Evolutionary conservation across 35 echinoderm and acorn worm genomes (phyloP).

Genomic region (Strongylocentrotus purpuratus): DNA sequence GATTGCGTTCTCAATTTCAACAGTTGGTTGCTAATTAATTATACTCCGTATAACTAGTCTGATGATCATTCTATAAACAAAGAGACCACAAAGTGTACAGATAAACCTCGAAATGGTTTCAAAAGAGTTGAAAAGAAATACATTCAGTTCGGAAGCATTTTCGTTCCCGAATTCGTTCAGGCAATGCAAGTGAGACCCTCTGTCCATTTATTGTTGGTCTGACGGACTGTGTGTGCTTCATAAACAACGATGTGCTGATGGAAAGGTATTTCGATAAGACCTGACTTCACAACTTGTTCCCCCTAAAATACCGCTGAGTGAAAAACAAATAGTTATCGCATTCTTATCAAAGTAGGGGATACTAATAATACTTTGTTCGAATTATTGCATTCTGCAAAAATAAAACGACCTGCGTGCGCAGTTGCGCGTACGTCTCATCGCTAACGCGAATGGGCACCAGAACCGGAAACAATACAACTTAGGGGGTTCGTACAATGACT

Average conservation of each 20-base stretch:
- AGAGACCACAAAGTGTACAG: background rate
- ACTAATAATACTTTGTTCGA: constrained; percentile 32
- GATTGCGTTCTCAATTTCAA: no score
- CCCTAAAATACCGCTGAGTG: constrained; percentile 15
- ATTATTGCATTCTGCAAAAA: constrained; percentile 9
- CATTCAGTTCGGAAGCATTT: background rate
- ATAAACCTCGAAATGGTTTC: background rate
- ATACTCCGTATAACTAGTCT: no score
- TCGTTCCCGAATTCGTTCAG: background rate
- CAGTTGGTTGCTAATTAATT: no score
- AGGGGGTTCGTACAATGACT: background rate
- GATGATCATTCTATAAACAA: no score
- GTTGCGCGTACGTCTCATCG: background rate
- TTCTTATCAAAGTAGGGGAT: constrained; percentile 31
- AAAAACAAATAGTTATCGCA: constrained; percentile 22
- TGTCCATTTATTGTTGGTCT: background rate
- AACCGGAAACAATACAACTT: background rate
- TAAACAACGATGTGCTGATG: constrained; percentile 20
- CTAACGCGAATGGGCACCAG: background rate
- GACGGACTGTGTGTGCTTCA: background rate
- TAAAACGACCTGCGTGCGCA: constrained; percentile 6
- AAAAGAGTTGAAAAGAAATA: background rate
- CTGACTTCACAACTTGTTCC: constrained; percentile 32
- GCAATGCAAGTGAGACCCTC: background rate
- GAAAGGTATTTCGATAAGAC: constrained; percentile 6